These are phyloP conservation scores for Pelusios castaneus DNA, from an alignment of 2,113 vertebrate genomes.

Conservation along the genomic window DNA sequence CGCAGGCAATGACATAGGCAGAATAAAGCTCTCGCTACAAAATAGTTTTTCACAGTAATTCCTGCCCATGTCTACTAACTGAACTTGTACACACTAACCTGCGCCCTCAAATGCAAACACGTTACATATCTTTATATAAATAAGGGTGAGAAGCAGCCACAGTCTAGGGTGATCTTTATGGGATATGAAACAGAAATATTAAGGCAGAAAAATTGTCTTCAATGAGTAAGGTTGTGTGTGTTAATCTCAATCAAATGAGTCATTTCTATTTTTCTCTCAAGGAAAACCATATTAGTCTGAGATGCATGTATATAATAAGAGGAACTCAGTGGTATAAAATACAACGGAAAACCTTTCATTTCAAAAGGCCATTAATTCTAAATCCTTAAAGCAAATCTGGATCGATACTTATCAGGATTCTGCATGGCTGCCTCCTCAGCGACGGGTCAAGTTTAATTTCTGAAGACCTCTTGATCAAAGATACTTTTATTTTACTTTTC, in stretches of 20 bases:
- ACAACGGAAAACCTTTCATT: constrained; percentile 48
- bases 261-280: constrained; percentile 59
- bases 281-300: constrained; percentile 43
- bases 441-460: constrained; percentile 51
- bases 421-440: constrained; percentile 39
- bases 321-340: constrained; percentile 44
- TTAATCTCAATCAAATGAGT: constrained; percentile 67
- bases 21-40: constrained; percentile 68
- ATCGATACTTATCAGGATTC: constrained; percentile 70
- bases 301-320: constrained; percentile 50
- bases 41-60: constrained; percentile 70
- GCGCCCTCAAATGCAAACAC: constrained; percentile 59
- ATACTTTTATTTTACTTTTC: constrained; percentile 35
- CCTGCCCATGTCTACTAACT: constrained; percentile 59
- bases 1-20: constrained; percentile 66
- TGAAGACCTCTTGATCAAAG: constrained; percentile 62
- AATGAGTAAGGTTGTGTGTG: constrained; percentile 55
- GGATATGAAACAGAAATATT: constrained; percentile 45
- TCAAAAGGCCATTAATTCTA: constrained; percentile 52
- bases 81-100: constrained; percentile 51
- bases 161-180: constrained; percentile 62
- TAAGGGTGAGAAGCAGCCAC: constrained; percentile 66
- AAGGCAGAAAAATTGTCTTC: constrained; percentile 47
- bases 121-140: constrained; percentile 75
- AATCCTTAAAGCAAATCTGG: constrained; percentile 56